A percentile compares a stretch with the other conserved stretches of the same genome.
Conservation (phyloP, 2,888 invertebrate genomes). For the Eustalomyia histrio region DNA sequence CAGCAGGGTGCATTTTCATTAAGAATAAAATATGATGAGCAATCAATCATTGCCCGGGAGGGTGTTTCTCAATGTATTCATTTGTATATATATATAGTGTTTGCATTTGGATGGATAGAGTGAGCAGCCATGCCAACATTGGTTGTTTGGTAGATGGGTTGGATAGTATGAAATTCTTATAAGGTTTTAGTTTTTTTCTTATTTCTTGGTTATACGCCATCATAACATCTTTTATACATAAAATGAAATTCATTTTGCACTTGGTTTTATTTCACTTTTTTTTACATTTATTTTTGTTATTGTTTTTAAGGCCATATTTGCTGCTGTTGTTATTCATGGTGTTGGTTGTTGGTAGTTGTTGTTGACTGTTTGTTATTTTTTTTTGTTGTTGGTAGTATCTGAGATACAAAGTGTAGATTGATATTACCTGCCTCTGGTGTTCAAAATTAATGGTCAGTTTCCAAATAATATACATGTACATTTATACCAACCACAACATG, state of each 20-base stretch:
- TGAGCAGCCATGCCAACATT: conserved; percentile 48
- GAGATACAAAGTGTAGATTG: conserved; percentile 73
- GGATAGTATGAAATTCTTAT: conserved; percentile 7
- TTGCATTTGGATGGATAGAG: no score
- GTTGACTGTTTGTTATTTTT: conserved; percentile 11
- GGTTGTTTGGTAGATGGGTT: conserved; percentile 26
- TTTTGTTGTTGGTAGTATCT: conserved; percentile 41
- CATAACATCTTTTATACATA: conserved; percentile 19
- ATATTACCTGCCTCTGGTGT: conserved; percentile 74
- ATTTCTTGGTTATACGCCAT: conserved; percentile 50
- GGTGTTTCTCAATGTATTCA: conserved; percentile 73
- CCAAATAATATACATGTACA: conserved; percentile 2
- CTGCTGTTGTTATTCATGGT: conserved; percentile 14
- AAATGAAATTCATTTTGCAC: conserved; percentile 49
- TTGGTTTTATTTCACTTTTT: conserved; percentile 31
- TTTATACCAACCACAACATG: conserved; percentile 5
- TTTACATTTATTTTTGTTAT: conserved; percentile 7
- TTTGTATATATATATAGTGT: conserved; percentile 38
- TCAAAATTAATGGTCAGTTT: conserved; percentile 62
- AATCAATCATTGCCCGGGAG: conserved; percentile 80
- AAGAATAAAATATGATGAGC: conserved; percentile 80
- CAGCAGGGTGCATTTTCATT: conserved; percentile 81
- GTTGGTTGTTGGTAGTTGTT: conserved; percentile 9
- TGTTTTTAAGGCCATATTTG: conserved; percentile 29
- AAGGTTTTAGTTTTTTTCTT: conserved; percentile 11